Evolutionary conservation across 2,113 vertebrate species (phyloP).

Genomic region (Crotophaga sulcirostris): DNA sequence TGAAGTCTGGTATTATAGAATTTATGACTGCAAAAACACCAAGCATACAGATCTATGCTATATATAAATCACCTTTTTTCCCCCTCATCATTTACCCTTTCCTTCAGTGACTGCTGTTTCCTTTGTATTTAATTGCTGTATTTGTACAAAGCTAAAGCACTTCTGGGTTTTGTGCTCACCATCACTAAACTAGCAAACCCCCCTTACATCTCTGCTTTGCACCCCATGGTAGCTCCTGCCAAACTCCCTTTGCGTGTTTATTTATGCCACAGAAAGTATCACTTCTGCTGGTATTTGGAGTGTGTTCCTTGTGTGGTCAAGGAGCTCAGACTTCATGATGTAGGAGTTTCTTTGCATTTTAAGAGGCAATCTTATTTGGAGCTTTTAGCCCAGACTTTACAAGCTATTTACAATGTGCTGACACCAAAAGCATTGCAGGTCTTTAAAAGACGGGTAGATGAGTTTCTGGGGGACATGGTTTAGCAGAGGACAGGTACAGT

Average conservation of each 20-base stretch:
- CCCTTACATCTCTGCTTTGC: neutral
- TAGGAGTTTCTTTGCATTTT: neutral
- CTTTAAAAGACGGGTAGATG: no score
- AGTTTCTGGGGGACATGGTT: no score
- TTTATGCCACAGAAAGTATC: neutral
- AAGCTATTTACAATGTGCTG: neutral
- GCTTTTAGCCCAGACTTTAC: neutral
- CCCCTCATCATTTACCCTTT: neutral
- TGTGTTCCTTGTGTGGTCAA: accelerated
- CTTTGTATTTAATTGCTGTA: neutral
- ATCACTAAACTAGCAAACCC: neutral
- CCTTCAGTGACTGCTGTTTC: neutral
- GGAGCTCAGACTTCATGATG: neutral
- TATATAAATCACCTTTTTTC: neutral
- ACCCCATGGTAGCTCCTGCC: neutral
- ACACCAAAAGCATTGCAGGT: neutral
- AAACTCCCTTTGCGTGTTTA: neutral
- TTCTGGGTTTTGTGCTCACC: neutral
- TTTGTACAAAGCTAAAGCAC: neutral
- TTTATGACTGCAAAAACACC: neutral
- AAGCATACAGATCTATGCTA: neutral
- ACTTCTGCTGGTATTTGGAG: neutral
- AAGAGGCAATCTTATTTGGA: neutral
- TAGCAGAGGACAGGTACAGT: no score
- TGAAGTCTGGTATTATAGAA: neutral